These are phyloP conservation scores for Eudasyphora cyanicolor DNA, from an alignment of 2,888 invertebrate species.

Conservation along the genomic window DNA sequence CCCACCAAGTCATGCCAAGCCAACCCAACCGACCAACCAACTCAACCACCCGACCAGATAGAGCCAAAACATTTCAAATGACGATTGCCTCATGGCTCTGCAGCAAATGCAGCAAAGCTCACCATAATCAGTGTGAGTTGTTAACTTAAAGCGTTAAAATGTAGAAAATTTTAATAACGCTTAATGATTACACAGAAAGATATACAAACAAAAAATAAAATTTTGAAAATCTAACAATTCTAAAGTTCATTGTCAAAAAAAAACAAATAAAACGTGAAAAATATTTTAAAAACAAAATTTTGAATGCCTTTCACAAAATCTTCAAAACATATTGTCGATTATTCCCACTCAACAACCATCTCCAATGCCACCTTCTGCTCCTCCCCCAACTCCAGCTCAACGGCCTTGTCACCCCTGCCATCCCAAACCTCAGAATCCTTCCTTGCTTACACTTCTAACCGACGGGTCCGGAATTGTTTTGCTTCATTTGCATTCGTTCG, in stretches of 20 bases:
- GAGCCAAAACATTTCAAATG: slow-evolving; percentile 7
- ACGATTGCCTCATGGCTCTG: background rate
- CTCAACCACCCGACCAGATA: too few relatives aligned
- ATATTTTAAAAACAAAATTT: background rate
- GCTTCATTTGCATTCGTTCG: slow-evolving; percentile 60
- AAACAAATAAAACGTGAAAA: background rate
- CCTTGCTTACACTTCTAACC: background rate
- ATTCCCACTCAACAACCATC: background rate
- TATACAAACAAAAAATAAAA: background rate
- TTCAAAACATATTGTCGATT: background rate
- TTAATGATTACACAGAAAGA: background rate
- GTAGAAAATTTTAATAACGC: slow-evolving; percentile 24
- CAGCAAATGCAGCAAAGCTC: slow-evolving; percentile 9
- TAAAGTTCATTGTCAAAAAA: too few relatives aligned
- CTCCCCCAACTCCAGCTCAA: background rate
- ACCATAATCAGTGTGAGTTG: slow-evolving; percentile 19
- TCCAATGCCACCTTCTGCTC: too few relatives aligned
- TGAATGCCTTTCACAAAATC: background rate
- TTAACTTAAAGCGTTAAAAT: slow-evolving; percentile 19
- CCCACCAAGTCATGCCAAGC: too few relatives aligned
- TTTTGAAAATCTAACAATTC: background rate
- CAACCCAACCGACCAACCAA: too few relatives aligned
- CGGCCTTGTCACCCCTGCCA: background rate
- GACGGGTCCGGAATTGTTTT: slow-evolving; percentile 41
- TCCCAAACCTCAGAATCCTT: slow-evolving; percentile 19